Evolutionary conservation across 1,140 invertebrate genomes (phyloP), one percentile per base, ranked within the genome.

Genomic region (Macrobrachium nipponense): DNA sequence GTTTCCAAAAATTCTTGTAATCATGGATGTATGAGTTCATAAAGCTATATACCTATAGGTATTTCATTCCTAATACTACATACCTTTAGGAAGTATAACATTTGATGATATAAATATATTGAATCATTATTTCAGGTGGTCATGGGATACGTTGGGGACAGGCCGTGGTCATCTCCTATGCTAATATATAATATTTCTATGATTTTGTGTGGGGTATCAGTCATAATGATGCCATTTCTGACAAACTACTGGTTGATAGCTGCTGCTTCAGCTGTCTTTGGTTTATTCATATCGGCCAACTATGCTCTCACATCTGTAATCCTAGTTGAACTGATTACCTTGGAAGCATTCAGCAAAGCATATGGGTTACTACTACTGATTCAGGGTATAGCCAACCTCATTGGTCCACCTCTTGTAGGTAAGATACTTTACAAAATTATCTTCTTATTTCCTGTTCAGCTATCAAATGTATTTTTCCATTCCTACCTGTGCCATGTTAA

Each of bases 261-360:
- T 59, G 90, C 76, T 15, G 60, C 90, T 0, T 82, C 90, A 17
- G 91, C 89, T 68, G 93, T 94, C 20, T 97, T 97, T 92, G 96
- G 96, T 17, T 93, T 96, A 86, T 95, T 95, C 89, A 96, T 97
- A 88, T 95, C 95, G 8, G 96, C 96, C 15, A 97, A 97, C 91
- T 97, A 97, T 91, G 95, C 95, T 12, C 92, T 97, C 5, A 96
- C 96, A 14, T 95, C 95, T 88, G 96, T 96, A 87, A 97, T 97
- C 81, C 92, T 97, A 44, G 96, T 97, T 27, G 95, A 97, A 90
- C 91, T 96, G 87, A 96, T 96, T 82, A 95, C 95, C 8, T 90
- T 98, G 44, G 96, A 98, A 88, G 93, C 95, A 89, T 97, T 98
- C 90, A 96, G 97, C 0, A 97, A 96, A 90, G 96, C 96, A 5